Evolutionary conservation across 2,113 vertebrate genomes (phyloP).

Genomic region (Erythrocebus patas): DNA sequence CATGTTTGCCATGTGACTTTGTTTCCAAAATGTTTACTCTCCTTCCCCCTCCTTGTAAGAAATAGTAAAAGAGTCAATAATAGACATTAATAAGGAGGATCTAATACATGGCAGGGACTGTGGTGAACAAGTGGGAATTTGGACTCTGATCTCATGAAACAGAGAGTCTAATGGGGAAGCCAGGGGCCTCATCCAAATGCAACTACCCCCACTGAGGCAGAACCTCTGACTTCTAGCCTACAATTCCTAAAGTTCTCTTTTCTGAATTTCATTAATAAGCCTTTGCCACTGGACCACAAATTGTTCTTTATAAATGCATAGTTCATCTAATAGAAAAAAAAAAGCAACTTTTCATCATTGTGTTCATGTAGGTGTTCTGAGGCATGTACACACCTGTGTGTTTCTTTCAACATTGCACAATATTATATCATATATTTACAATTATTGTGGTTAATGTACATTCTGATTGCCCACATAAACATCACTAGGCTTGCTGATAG

Average conservation of each 20-base stretch:
- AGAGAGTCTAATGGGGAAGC: not conserved
- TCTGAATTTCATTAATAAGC: not conserved
- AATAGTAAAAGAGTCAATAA: not conserved
- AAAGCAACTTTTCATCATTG: not conserved
- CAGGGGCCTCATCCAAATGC: not conserved
- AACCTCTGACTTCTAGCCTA: not conserved
- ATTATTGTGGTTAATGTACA: not conserved
- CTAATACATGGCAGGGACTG: not conserved
- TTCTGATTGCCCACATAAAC: not conserved
- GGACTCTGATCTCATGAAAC: not conserved
- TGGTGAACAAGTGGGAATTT: not conserved
- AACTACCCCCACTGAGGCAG: too few relatives aligned
- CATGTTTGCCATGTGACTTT: not conserved
- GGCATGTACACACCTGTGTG: accelerated
- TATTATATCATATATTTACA: not conserved
- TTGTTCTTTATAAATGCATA: not conserved
- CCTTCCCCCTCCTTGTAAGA: not conserved
- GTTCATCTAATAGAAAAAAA: not conserved
- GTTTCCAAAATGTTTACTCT: not conserved
- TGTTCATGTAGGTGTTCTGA: not conserved
- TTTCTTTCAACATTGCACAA: not conserved
- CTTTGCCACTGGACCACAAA: not conserved
- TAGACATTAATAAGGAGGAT: not conserved
- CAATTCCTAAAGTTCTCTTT: not conserved
- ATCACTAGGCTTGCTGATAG: not conserved